These are phyloP conservation scores for Tachuris rubrigastra DNA, from an alignment of 2,113 vertebrate species.

Conservation along the genomic window DNA sequence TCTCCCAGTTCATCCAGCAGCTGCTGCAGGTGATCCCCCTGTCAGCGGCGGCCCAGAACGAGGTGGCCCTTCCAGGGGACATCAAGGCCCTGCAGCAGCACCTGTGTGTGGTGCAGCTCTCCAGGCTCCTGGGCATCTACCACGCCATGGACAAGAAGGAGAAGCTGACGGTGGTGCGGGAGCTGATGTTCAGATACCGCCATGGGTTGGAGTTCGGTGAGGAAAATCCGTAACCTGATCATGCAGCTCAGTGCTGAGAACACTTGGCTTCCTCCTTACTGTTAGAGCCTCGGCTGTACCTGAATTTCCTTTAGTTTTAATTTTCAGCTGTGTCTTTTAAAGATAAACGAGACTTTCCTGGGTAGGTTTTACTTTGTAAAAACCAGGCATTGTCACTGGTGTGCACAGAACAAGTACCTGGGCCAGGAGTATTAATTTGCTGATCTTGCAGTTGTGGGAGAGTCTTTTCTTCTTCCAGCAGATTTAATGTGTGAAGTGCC, in stretches of 20 bases:
- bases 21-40: constrained; percentile 86
- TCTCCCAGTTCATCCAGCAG: constrained; percentile 85
- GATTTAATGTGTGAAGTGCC: not conserved
- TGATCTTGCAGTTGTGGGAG: not conserved
- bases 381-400: not conserved
- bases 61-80: constrained; percentile 81
- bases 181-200: constrained; percentile 88
- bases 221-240: not conserved
- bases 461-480: not conserved
- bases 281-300: not conserved
- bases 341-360: not conserved
- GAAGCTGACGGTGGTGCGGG: constrained; percentile 81
- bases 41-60: constrained; percentile 71
- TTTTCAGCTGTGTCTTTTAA: not conserved
- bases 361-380: not conserved
- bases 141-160: constrained; percentile 80
- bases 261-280: not conserved
- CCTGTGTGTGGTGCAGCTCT: constrained; percentile 90
- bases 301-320: not conserved
- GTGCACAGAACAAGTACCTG: not conserved
- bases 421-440: not conserved
- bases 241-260: not conserved
- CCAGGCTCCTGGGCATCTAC: constrained; percentile 87
- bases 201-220: constrained; percentile 93
- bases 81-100: constrained; percentile 92